Evolutionary conservation across 23 tunicate genomes (phyloP).

Genomic region (Aplidium turbinatum): DNA sequence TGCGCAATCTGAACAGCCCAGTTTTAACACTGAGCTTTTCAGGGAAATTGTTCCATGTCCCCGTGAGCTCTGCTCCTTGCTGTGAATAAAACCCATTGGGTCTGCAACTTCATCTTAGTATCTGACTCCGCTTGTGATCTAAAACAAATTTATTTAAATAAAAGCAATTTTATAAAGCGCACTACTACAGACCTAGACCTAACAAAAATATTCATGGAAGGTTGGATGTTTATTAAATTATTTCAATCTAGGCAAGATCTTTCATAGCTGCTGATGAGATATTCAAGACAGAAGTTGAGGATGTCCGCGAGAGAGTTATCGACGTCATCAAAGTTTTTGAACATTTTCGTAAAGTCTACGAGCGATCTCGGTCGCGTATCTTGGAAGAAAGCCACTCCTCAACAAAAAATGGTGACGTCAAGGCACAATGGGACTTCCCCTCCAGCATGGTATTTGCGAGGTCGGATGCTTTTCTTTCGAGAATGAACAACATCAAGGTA

Average conservation of each 20-base stretch:
- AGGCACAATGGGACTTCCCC: constrained; percentile 79
- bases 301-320: constrained; percentile 62
- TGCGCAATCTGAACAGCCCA: too few relatives aligned
- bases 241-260: constrained; percentile 59
- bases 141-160: too few relatives aligned
- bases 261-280: constrained; percentile 75
- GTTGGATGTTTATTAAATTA: too few relatives aligned
- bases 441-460: constrained; percentile 79
- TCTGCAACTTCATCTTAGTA: too few relatives aligned
- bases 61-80: too few relatives aligned
- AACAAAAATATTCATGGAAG: too few relatives aligned
- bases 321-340: constrained; percentile 58
- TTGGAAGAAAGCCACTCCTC: constrained; percentile 10
- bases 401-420: constrained; percentile 50
- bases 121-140: too few relatives aligned
- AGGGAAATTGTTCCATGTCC: too few relatives aligned
- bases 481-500: constrained; percentile 68
- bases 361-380: constrained; percentile 48
- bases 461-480: constrained; percentile 52
- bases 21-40: too few relatives aligned
- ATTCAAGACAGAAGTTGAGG: constrained; percentile 79
- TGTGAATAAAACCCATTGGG: too few relatives aligned
- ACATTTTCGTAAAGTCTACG: constrained; percentile 60
- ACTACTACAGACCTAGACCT: too few relatives aligned
- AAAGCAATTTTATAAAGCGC: too few relatives aligned